These are phyloP conservation scores for Psammodynastes pulverulentus DNA, from an alignment of 2,113 vertebrate genomes.

Conservation along the genomic window DNA sequence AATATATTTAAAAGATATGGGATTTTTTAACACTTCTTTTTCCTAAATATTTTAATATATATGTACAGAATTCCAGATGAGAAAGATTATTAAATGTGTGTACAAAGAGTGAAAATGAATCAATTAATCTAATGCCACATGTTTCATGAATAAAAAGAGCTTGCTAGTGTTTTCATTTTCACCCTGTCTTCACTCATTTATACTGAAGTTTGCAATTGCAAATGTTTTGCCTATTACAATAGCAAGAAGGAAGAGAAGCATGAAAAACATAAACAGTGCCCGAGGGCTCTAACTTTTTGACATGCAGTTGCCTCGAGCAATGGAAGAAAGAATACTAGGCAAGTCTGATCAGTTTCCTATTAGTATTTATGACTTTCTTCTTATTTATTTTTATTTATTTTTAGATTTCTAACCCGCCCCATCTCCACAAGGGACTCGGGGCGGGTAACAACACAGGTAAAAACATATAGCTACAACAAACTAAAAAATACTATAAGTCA, in stretches of 20 bases:
- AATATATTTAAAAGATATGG: not conserved
- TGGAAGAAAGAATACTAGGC: not conserved
- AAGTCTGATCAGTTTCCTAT: not conserved
- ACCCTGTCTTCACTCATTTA: not conserved
- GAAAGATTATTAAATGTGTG: not conserved
- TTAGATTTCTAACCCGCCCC: no score
- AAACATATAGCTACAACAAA: no score
- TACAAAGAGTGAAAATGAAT: not conserved
- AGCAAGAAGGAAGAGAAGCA: not conserved
- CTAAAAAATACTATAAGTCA: no score
- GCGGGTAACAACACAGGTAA: no score
- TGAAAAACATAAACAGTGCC: conserved; percentile 4
- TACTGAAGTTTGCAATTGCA: not conserved
- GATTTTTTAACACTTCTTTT: not conserved
- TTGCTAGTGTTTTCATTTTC: not conserved
- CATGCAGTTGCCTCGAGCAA: conserved; percentile 8
- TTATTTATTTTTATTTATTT: no score
- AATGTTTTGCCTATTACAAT: not conserved
- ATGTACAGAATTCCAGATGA: not conserved
- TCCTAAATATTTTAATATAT: not conserved
- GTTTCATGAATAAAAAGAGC: not conserved
- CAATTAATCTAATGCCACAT: not conserved
- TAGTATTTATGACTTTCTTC: not conserved
- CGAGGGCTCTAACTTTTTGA: conserved; percentile 6
- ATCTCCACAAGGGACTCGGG: no score